Evolutionary conservation across 2,888 invertebrate species (phyloP), one percentile per base, ranked within the genome.

Genomic region (Lissonota sp.): DNA sequence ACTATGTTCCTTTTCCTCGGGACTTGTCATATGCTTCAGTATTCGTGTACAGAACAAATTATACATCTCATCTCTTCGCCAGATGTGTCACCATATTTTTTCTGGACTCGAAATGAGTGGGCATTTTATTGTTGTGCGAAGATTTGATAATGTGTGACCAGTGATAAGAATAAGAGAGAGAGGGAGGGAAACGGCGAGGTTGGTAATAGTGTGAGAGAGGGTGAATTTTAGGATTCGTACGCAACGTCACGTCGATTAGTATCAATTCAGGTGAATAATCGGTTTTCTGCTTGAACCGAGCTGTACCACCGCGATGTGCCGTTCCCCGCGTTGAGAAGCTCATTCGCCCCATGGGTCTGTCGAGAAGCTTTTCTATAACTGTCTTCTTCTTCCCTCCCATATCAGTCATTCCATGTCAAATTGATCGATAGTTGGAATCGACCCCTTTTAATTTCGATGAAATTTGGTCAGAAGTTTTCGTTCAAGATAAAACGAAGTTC

Each of bases 261-360:
- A 81, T 81, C 80, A 81, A 81, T 81, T 81, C 77, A 77, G 80
- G 80, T 81, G 80, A 81, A 81, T 77, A 77, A 81, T 81, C 77
- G 80, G 80, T 81, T 77, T 81, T 81, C 80, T 73, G 77, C 73
- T 78, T 70, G 73, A 77, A 66, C 64, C 77, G 80, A 77, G 64
- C 58, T 40, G n/a, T n/a, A n/a, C 60, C 42, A 60, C 75, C 75
- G 66, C 64, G 64, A 58, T 46, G 46, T 57, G 67, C 60, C 69
- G 73, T 77, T 58, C 70, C 60, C 62, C 67, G 63, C 60, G 71
- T 49, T 49, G 75, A 76, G 46, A n/a, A 76, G 72, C 64, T 62
- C 71, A 46, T 67, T 76, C 80, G 69, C 80, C 69, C 72, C 63
- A 53, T 69, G 66, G 53, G 37, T 66, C 66, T 58, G 64, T 58